Base-by-base conservation (phyloP, 2,888 invertebrate genomes). In the Anaspis maculata region DNA sequence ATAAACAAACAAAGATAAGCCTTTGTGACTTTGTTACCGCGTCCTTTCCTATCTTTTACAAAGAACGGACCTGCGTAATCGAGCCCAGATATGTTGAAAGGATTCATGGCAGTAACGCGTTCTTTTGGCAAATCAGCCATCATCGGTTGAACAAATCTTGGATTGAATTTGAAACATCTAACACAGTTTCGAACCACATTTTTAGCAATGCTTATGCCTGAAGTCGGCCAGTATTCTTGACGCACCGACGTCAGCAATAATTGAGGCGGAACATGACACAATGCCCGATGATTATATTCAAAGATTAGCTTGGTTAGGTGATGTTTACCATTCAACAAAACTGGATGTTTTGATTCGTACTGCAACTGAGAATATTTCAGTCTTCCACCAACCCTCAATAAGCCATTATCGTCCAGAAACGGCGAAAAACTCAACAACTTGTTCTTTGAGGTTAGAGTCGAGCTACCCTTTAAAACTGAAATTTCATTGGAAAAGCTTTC, bases 111-210 rank as follows among this genome's bases (percentile, higher is more conserved):
- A 6, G 4, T 30, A 7, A 21, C 4, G n/a, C 30, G n/a, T 2
- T 3, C 22, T 22, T 11, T 21, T 2, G 30, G 30, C 11, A 22
- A 30, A 4, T 30, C 3, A 2, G 11, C 30, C 30, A 30, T 30
- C 7, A 21, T 3, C 3, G 10, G 22, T 6, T 9, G 9, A 2
- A 11, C 7, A 6, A 10, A 9, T 3, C n/a, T 5, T 2, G 30
- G 30, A 3, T 10, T 22, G 4, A 11, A 11, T 22, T 22, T 21
- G 5, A 16, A 19, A 30, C 30, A 30, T 4, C 3, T 3, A 4
- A 30, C 11, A 13, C 30, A 30, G 3, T 21, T 4, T 3, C 22
- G 3, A 10, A 12, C n/a, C 5, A 13, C 9, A 4, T 9, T 2
- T 22, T 13, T 19, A 11, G 22, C 7, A 9, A 12, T 9, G 21